phyloP scores from a whole-genome alignment of 2,888 invertebrate genomes.

The Melipona bicolor region DNA sequence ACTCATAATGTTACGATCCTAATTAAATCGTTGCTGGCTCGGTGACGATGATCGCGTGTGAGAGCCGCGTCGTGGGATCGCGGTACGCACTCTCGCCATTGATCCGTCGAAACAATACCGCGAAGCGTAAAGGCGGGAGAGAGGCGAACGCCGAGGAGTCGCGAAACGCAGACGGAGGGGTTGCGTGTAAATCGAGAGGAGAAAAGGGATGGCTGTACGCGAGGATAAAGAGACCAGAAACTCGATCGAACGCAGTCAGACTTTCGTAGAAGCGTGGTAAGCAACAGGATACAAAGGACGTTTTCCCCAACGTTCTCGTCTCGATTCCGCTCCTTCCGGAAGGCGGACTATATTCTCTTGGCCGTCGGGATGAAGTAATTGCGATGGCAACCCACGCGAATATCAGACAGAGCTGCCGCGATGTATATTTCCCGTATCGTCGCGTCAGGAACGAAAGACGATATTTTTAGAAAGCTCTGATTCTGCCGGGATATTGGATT shows the following conservation, averaged over 20 bases:
- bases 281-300: constrained; percentile 44
- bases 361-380: constrained; percentile 21
- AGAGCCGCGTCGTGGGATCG: background rate
- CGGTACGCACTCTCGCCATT: constrained; percentile 21
- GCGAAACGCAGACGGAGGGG: background rate
- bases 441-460: background rate
- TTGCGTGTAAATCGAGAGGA: constrained; percentile 13
- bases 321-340: constrained; percentile 22
- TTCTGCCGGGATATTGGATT: background rate
- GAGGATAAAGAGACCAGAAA: constrained; percentile 6
- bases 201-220: constrained; percentile 6
- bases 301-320: constrained; percentile 9
- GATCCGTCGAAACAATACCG: constrained; percentile 32
- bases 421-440: no score
- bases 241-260: constrained; percentile 31
- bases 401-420: background rate
- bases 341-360: constrained; percentile 32
- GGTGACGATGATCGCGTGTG: constrained; percentile 9
- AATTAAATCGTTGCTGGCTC: constrained; percentile 43
- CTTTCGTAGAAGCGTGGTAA: constrained; percentile 29
- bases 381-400: constrained; percentile 17
- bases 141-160: background rate
- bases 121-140: background rate
- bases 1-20: constrained; percentile 29
- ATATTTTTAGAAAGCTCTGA: background rate